phyloP scores from a whole-genome alignment of 2,113 vertebrate genomes.

The Anthoscopus minutus region DNA sequence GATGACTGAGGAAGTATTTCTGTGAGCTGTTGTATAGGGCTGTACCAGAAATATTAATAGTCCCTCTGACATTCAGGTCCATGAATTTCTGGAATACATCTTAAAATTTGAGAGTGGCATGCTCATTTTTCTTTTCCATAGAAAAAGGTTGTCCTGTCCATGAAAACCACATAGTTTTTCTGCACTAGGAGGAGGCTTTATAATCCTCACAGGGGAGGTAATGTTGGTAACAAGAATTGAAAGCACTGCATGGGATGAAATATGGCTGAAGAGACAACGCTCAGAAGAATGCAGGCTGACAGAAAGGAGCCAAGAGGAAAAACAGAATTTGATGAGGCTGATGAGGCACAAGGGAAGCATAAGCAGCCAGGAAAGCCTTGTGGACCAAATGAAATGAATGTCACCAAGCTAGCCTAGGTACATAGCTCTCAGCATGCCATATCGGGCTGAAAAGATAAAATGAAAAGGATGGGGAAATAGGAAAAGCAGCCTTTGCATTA shows the following conservation, averaged over 20 bases:
- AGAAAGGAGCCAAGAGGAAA: constrained; percentile 16
- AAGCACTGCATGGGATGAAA: background rate
- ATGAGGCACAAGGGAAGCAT: background rate
- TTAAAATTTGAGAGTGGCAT: background rate
- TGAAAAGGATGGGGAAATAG: background rate
- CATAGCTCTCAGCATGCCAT: background rate
- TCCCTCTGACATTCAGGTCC: background rate
- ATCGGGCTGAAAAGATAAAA: background rate
- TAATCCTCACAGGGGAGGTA: background rate
- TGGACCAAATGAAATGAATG: background rate
- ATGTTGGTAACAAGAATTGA: background rate
- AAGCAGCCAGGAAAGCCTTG: background rate
- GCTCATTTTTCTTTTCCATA: background rate
- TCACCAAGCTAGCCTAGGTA: background rate
- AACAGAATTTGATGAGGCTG: constrained; percentile 22
- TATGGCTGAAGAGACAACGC: background rate
- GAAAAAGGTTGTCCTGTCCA: background rate
- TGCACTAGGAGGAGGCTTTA: background rate
- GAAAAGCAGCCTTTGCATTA: background rate
- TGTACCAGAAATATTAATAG: background rate
- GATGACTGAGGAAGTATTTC: background rate
- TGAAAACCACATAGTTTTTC: background rate
- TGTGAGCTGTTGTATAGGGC: background rate
- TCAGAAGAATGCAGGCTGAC: background rate
- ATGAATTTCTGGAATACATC: background rate